Base-by-base conservation (phyloP, 2,113 vertebrate genomes). In the Sylvia atricapilla region DNA sequence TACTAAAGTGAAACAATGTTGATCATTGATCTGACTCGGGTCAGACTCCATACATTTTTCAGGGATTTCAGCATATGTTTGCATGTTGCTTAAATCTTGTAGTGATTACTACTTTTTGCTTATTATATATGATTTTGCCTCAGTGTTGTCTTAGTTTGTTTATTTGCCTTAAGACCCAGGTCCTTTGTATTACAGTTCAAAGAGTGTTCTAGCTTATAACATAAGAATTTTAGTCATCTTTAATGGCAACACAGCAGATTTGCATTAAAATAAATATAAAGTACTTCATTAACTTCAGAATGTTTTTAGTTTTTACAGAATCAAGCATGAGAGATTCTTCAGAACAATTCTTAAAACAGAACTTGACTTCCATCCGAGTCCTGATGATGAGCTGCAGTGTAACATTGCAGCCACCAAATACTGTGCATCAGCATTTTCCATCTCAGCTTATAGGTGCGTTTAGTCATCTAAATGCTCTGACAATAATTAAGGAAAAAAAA, bases 231-330 rank as follows among this genome's bases (percentile, higher is more conserved):
- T 5, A 69, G 25, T 24, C 39, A 10, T 66, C 83, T 89, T 88
- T 77, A 33, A 73, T 3, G 7, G 23, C 46, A 80, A 11, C 16
- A 58, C 23, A 74, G 66, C 30, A 84, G 63, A 88, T 80, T 74
- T 70, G 10, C 13, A 50, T 43, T 55, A 67, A 83, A 90, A 82
- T 64, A 72, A 93, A 52, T 24, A 49, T 1, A 39, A n/a, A 86
- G 74, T 41, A 27, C 70, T 90, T 93, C 58, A 46, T 78, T 74
- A 84, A 59, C 35, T 31, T 88, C 74, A 83, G 21, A 70, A 58
- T n/a, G 62, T 53, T 58, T 85, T 69, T 53, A 22, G 52, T 82
- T 90, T 95, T 86, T 73, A 66, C 70, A 66, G 74, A 93, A 90
- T 67, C 46, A 55, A 73, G 15, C 15, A 0, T 39, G 59, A 56